Evolutionary conservation across 2,888 invertebrate genomes (phyloP), one percentile per base, ranked within the genome.

Genomic region (Idaea dimidiata): DNA sequence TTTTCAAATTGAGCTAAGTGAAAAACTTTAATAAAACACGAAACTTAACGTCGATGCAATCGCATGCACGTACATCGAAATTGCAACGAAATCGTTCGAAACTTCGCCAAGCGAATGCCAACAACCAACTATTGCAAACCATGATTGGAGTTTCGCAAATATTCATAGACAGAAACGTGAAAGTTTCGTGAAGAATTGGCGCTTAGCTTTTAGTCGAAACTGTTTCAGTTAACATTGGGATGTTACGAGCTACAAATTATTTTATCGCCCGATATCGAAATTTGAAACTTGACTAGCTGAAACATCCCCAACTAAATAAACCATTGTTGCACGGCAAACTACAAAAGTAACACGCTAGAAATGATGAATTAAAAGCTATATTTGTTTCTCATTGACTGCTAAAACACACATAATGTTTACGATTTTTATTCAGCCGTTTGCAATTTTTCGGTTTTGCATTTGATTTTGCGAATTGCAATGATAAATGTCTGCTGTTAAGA

Each of bases 21-120:
- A 24, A 24, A 24, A 24, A 24, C 24, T 24, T 24, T 24, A 24
- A 3, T 24, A 43, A 43, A 43, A 43, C 43, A 43, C 43, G 43
- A 43, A 43, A 43, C 43, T 10, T 8, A 10, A 43, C 43, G 5
- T 7, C 43, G 43, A 64, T 63, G 66, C 65, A 62, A 31, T 70
- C 53, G 65, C 67, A 65, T 58, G 66, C 59, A 54, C 61, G 62
- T 31, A 14, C 43, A 43, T 14, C 8, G 43, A 43, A 43, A 14
- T 43, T 10, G 43, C 14, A 14, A 10, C 14, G 43, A 43, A 43
- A 43, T 43, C 3, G 10, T 43, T 43, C 10, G 43, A 43, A 43
- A 43, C 43, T 43, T 43, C 43, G 43, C 8, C 43, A 8, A 43
- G 10, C 14, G 43, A 43, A 43, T 43, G 43, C 43, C 43, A 43